phyloP scores from a whole-genome alignment of 2,888 invertebrate genomes.

The Fragum whitleyi region DNA sequence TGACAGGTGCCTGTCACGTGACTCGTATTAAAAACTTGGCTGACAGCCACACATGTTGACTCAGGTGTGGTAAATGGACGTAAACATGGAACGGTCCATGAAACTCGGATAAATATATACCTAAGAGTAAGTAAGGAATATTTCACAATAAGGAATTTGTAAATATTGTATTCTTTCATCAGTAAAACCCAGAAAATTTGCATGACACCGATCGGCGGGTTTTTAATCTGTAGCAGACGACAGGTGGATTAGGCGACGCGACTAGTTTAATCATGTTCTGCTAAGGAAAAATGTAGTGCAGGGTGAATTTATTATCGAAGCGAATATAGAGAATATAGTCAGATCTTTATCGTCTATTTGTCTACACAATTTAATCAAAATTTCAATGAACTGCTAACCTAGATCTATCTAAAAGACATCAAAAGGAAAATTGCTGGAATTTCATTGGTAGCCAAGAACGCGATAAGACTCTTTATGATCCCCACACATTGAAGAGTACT shows the following conservation, averaged over 20 bases:
- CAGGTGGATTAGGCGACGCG: neutral
- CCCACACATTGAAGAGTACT: conserved; percentile 48
- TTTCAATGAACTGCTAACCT: too few species aligned
- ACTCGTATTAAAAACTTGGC: conserved; percentile 41
- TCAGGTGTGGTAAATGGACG: conserved; percentile 21
- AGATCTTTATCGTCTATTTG: too few species aligned
- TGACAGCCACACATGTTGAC: conserved; percentile 41
- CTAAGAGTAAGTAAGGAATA: too few species aligned
- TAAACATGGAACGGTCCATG: conserved; percentile 16
- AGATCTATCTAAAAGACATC: too few species aligned
- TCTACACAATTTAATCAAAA: too few species aligned
- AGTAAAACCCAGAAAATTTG: too few species aligned
- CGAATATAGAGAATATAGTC: too few species aligned
- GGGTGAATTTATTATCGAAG: too few species aligned
- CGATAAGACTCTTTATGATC: conserved; percentile 38
- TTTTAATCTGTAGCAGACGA: neutral
- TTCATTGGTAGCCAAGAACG: conserved; percentile 58
- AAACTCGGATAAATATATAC: neutral
- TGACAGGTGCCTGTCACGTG: conserved; percentile 48
- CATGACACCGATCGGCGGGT: neutral
- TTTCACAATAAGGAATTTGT: too few species aligned
- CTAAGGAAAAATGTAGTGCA: too few species aligned
- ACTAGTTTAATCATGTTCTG: neutral
- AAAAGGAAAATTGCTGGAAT: neutral
- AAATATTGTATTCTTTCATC: too few species aligned